Evolutionary conservation across 2,888 invertebrate species (phyloP).

Genomic region (Chymomyza caudatula): DNA sequence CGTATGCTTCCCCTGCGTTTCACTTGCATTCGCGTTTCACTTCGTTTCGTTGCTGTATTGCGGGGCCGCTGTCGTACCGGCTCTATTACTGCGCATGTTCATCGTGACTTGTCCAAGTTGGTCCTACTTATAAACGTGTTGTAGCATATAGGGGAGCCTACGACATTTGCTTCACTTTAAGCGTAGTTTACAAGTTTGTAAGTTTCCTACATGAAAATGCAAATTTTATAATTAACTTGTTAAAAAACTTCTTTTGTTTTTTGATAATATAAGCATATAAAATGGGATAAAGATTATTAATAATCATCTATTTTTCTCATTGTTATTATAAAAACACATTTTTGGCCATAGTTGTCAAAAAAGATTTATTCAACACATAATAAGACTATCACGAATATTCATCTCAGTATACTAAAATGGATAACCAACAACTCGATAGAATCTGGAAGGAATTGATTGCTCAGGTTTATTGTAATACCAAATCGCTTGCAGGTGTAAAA

Average conservation of each 20-base stretch:
- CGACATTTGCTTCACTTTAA: constrained; percentile 19
- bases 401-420: too few species aligned
- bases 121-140: too few species aligned
- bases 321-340: too few species aligned
- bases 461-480: too few species aligned
- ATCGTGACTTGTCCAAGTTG: constrained; percentile 18
- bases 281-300: neutral
- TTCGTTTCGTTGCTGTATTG: constrained; percentile 1
- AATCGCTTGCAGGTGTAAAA: too few species aligned
- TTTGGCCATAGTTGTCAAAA: too few species aligned
- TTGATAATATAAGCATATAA: neutral
- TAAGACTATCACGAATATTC: too few species aligned
- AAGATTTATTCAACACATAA: too few species aligned
- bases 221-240: neutral
- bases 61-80: constrained; percentile 18
- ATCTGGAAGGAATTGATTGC: too few species aligned
- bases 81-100: constrained; percentile 37
- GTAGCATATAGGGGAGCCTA: too few species aligned
- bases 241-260: neutral
- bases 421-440: too few species aligned
- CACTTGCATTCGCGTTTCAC: constrained; percentile 15
- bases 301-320: neutral
- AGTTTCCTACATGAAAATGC: neutral
- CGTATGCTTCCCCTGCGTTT: neutral
- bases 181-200: neutral